phyloP scores from a whole-genome alignment of 2,797 vertebrate genomes.

The Micropoecilia bifurca region DNA sequence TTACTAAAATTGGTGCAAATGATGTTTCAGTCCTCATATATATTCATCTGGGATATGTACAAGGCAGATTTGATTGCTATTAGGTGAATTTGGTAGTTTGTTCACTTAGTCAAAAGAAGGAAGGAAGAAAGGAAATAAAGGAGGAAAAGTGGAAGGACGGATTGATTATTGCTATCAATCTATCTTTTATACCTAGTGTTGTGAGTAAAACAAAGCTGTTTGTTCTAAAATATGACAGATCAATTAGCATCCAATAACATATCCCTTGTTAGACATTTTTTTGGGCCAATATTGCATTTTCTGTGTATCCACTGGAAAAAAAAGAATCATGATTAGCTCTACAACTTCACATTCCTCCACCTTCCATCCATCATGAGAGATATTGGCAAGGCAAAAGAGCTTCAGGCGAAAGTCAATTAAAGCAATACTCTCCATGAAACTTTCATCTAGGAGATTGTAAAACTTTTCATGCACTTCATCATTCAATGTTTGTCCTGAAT shows the following conservation, averaged over 20 bases:
- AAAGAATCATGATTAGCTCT: background rate
- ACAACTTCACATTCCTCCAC: slow-evolving; percentile 9
- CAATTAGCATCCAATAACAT: background rate
- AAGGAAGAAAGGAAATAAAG: background rate
- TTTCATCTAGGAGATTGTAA: background rate
- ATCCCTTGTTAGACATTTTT: background rate
- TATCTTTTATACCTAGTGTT: background rate
- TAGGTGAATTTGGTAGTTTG: background rate
- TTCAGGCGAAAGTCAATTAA: slow-evolving; percentile 30
- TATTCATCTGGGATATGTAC: background rate
- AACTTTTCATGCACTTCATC: background rate
- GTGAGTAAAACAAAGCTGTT: background rate
- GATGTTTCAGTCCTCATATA: background rate
- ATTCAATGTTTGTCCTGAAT: background rate
- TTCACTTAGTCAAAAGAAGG: background rate
- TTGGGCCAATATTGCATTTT: background rate
- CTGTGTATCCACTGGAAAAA: background rate
- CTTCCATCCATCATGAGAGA: background rate
- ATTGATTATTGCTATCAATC: background rate
- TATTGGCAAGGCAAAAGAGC: slow-evolving; percentile 1
- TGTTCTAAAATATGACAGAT: background rate
- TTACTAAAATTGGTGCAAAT: background rate
- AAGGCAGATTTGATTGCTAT: background rate
- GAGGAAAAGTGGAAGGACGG: background rate
- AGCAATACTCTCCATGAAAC: slow-evolving; percentile 1